phyloP scores from a whole-genome alignment of 2,888 invertebrate species.

The Diaperis boleti region DNA sequence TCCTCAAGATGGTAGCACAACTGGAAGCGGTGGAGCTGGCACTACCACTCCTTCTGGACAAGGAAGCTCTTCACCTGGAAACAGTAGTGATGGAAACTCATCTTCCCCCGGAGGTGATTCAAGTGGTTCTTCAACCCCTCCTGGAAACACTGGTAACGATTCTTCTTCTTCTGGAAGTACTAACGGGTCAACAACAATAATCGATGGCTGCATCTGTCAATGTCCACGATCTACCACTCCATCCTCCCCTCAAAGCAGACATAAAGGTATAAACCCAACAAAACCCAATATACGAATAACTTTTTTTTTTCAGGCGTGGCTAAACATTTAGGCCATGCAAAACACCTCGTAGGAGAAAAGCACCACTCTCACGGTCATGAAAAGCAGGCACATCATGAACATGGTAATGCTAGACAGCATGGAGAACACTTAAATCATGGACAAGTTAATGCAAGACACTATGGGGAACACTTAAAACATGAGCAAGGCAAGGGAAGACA shows the following conservation, averaged over 20 bases:
- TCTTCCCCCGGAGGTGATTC: background rate
- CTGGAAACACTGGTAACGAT: background rate
- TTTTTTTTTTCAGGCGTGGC: background rate
- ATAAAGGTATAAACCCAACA: background rate
- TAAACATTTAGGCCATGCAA: conserved; percentile 15
- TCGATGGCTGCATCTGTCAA: background rate
- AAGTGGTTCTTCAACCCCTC: background rate
- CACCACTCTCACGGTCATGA: conserved; percentile 1
- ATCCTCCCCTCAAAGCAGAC: background rate
- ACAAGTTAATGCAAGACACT: background rate
- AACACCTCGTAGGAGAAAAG: conserved; percentile 15
- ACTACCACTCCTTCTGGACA: background rate
- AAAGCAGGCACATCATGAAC: no score
- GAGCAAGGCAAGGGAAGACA: background rate
- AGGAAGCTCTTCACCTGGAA: background rate
- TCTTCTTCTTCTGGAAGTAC: background rate
- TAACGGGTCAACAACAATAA: background rate
- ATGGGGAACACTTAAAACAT: background rate
- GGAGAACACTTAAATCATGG: no score
- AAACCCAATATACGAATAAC: background rate
- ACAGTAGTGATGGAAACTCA: background rate
- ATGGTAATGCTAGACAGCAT: background rate
- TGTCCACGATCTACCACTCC: conserved; percentile 2
- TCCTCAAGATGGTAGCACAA: no score
- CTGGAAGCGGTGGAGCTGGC: no score